phyloP scores from a whole-genome alignment of 2,113 vertebrate species.

The Gambusia affinis region DNA sequence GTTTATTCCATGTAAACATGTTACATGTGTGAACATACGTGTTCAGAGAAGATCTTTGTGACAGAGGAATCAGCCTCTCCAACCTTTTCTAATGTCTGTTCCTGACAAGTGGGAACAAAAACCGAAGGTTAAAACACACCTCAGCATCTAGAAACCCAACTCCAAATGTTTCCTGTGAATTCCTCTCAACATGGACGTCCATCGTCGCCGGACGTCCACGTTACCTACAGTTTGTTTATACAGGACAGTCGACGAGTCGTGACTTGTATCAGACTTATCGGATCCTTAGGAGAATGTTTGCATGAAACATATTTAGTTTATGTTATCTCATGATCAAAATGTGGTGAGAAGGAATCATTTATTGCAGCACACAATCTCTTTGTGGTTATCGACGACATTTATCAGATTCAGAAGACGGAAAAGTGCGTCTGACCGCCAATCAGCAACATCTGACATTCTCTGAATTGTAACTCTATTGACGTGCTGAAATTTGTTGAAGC shows the following conservation, averaged over 20 bases:
- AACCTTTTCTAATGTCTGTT: no score
- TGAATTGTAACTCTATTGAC: not conserved
- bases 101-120: no score
- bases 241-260: not conserved
- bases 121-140: no score
- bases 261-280: not conserved
- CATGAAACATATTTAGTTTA: not conserved
- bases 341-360: conserved; percentile 5
- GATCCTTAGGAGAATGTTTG: not conserved
- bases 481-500: not conserved
- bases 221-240: not conserved
- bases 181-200: no score
- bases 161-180: no score
- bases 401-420: not conserved
- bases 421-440: not conserved
- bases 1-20: no score
- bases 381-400: not conserved
- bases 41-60: no score
- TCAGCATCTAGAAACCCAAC: no score
- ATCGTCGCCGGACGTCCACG: no score
- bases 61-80: no score
- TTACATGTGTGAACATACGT: no score
- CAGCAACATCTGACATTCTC: not conserved
- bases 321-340: not conserved
- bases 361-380: not conserved